A percentile compares a stretch with the other conserved stretches of the same genome.
These are phyloP conservation scores for Ormyrus nitidulus DNA, from an alignment of 2,888 invertebrate species.

Conservation along the genomic window DNA sequence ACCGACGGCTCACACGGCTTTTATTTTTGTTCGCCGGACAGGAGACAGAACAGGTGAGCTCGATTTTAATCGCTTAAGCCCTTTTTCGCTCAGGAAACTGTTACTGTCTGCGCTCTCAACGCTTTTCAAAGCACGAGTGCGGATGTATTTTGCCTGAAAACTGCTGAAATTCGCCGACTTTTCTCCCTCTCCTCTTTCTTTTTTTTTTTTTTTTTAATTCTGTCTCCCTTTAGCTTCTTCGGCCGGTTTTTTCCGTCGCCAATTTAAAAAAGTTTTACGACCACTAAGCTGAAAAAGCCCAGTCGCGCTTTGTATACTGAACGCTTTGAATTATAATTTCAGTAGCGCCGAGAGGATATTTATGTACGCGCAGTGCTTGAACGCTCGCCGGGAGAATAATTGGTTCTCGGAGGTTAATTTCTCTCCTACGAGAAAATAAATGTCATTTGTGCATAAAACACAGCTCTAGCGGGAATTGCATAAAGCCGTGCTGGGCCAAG, in stretches of 20 bases:
- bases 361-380: neutral
- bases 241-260: neutral
- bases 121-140: neutral
- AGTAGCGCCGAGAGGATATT: neutral
- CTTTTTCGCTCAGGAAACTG: neutral
- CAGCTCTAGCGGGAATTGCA: neutral
- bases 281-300: neutral
- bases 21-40: constrained; percentile 16
- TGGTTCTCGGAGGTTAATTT: constrained; percentile 28
- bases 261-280: constrained; percentile 4
- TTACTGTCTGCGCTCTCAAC: constrained; percentile 13
- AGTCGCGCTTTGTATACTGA: neutral
- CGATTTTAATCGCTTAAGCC: constrained; percentile 34
- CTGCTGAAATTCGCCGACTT: neutral
- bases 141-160: neutral
- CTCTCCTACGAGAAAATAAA: constrained; percentile 25
- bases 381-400: constrained; percentile 8
- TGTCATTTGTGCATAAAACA: constrained; percentile 4
- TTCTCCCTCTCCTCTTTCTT: neutral
- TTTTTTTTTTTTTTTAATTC: neutral
- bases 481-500: neutral
- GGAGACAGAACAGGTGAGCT: constrained; percentile 12
- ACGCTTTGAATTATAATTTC: constrained; percentile 16
- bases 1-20: constrained; percentile 7
- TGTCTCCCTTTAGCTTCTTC: neutral